A percentile compares a stretch with the other conserved stretches of the same genome.
Evolutionary conservation across 1,140 invertebrate species (phyloP).

Genomic region (Phymastichus coffea): DNA sequence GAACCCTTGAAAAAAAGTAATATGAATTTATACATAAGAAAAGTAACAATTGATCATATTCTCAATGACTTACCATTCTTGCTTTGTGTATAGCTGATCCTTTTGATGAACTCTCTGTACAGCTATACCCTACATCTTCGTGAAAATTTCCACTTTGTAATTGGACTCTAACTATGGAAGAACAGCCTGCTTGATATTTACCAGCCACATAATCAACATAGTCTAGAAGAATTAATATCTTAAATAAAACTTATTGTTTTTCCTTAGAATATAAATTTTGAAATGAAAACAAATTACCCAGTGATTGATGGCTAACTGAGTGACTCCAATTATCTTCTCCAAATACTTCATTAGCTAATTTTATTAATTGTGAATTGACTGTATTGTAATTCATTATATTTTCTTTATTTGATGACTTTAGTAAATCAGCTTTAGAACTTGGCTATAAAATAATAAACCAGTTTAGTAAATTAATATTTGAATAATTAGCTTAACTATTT

Average conservation of each 20-base stretch:
- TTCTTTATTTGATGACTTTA: constrained; percentile 9
- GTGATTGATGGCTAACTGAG: constrained; percentile 37
- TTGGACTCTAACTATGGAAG: constrained; percentile 36
- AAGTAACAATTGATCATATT: neutral
- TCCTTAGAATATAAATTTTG: constrained; percentile 10
- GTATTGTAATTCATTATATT: neutral
- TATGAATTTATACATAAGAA: neutral
- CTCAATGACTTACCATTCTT: constrained; percentile 34
- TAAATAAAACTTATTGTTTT: constrained; percentile 7
- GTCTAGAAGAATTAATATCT: constrained; percentile 30
- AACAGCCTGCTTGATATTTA: constrained; percentile 37
- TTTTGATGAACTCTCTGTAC: constrained; percentile 34
- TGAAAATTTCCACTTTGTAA: constrained; percentile 39
- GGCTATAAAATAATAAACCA: constrained; percentile 13
- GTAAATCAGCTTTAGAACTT: constrained; percentile 10
- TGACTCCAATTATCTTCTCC: constrained; percentile 42
- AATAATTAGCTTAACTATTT: neutral
- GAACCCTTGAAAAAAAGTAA: constrained; percentile 28
- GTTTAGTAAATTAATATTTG: no score
- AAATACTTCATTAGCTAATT: constrained; percentile 37
- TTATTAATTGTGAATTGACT: constrained; percentile 32
- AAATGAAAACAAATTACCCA: constrained; percentile 30
- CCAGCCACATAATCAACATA: constrained; percentile 33
- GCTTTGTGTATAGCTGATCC: constrained; percentile 37
- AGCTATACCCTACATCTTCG: constrained; percentile 40